phyloP scores from a whole-genome alignment of 2,888 invertebrate species.

The Colletes collaris region DNA sequence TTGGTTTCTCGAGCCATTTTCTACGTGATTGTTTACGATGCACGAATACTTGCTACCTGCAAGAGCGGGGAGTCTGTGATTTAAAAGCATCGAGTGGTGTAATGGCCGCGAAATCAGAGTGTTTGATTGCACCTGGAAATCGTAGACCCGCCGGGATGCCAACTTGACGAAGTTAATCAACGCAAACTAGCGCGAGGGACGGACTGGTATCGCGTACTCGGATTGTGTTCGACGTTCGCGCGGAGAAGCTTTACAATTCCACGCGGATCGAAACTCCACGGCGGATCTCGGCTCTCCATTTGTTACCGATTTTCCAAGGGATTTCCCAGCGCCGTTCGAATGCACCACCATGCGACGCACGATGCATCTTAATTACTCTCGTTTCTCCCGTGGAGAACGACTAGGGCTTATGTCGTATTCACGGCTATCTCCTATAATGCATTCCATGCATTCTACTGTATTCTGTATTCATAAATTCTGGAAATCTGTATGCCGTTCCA shows the following conservation, averaged over 20 bases:
- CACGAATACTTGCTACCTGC: not conserved
- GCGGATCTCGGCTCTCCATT: constrained; percentile 20
- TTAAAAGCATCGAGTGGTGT: not conserved
- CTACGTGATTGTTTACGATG: no score
- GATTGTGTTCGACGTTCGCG: constrained; percentile 20
- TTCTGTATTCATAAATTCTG: no score
- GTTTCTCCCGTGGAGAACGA: constrained; percentile 6
- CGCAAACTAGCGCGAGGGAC: constrained; percentile 3
- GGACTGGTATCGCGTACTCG: not conserved
- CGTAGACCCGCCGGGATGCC: constrained; percentile 13
- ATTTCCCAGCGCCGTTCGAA: constrained; percentile 26
- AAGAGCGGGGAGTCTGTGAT: not conserved
- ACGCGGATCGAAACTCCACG: constrained; percentile 12
- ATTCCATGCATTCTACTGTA: no score
- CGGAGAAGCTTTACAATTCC: constrained; percentile 27
- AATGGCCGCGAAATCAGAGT: constrained; percentile 7
- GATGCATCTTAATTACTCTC: constrained; percentile 24
- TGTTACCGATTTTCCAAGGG: constrained; percentile 54
- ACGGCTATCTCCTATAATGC: no score
- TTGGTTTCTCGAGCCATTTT: no score
- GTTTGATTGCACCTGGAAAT: constrained; percentile 14
- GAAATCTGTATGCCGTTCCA: not conserved
- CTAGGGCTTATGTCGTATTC: not conserved
- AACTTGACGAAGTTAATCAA: constrained; percentile 41
- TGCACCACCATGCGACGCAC: constrained; percentile 16